These are phyloP conservation scores for Drosophila austrosaltans DNA, from an alignment of 2,888 invertebrate genomes.

Conservation along the genomic window DNA sequence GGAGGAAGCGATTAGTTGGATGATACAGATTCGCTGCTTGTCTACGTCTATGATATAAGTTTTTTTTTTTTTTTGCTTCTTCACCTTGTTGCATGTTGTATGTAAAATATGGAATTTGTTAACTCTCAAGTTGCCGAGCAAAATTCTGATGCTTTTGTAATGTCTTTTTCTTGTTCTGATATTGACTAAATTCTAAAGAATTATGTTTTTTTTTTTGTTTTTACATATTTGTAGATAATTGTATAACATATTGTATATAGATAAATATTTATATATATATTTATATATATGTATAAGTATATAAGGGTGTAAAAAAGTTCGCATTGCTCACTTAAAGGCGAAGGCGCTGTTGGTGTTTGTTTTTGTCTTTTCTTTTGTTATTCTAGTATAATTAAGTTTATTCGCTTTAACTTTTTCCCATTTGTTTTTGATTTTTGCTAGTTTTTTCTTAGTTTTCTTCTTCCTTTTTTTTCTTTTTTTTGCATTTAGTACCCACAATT, in stretches of 20 bases:
- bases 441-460: neutral
- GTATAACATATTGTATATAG: conserved; percentile 39
- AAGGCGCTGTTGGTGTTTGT: conserved; percentile 71
- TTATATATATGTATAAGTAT: conserved; percentile 38
- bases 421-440: conserved; percentile 7
- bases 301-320: conserved; percentile 49
- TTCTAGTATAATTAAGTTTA: conserved; percentile 2
- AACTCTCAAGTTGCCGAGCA: conserved; percentile 53
- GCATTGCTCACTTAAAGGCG: conserved; percentile 60
- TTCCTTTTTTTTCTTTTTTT: neutral
- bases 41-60: conserved; percentile 20
- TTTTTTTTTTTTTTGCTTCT: conserved; percentile 22
- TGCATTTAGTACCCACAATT: conserved; percentile 25
- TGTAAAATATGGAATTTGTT: conserved; percentile 54
- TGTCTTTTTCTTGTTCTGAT: conserved; percentile 29
- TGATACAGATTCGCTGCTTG: conserved; percentile 31
- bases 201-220: conserved; percentile 25
- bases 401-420: conserved; percentile 5
- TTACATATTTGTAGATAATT: conserved; percentile 32
- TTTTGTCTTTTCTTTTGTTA: conserved; percentile 22
- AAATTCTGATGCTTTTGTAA: conserved; percentile 17
- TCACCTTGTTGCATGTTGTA: conserved; percentile 28
- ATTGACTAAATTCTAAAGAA: conserved; percentile 49
- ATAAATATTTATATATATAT: conserved; percentile 30
- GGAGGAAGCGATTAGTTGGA: neutral